Percentiles rank a stretch among this genome's conserved stretches.
These are phyloP conservation scores for Heteromormyrus szaboi DNA, from an alignment of 2,797 vertebrate species.

Conservation along the genomic window DNA sequence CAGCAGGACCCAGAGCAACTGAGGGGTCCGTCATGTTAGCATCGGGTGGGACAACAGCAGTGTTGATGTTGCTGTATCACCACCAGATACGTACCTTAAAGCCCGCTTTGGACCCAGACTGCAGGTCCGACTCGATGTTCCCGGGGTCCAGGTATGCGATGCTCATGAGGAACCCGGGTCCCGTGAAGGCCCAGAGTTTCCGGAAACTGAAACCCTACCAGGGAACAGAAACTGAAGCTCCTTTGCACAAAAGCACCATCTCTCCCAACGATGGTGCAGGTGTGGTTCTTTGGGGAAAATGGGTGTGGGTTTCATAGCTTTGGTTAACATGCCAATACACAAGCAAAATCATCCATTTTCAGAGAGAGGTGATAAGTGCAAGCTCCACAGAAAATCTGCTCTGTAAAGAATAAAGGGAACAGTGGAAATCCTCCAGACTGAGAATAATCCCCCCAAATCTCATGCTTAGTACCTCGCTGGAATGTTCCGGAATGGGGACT, in stretches of 20 bases:
- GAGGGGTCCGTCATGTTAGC: conserved; percentile 2
- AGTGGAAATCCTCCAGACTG: not conserved
- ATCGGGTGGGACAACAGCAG: too few relatives aligned
- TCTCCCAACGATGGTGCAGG: not conserved
- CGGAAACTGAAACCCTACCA: conserved; percentile 81
- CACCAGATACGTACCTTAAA: conserved; percentile 60
- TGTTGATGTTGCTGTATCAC: not conserved
- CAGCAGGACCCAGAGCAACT: conserved; percentile 89
- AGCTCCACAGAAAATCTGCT: not conserved
- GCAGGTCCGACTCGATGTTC: conserved; percentile 71
- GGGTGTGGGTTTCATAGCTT: not conserved
- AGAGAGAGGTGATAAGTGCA: not conserved
- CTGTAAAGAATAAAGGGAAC: not conserved
- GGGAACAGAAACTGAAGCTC: not conserved
- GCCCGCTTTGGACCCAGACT: conserved; percentile 68
- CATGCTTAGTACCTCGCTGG: conserved; percentile 48
- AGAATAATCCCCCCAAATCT: not conserved
- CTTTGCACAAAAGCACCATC: not conserved
- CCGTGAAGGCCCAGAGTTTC: conserved; percentile 96
- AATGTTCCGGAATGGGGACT: conserved; percentile 71
- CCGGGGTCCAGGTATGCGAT: conserved; percentile 75
- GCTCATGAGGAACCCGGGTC: conserved; percentile 82
- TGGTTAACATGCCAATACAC: not conserved
- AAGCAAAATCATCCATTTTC: not conserved
- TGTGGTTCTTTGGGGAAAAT: not conserved